Evolutionary conservation across 2,113 vertebrate species (phyloP), one percentile per base, ranked within the genome.

Genomic region (Kryptolebias marmoratus): DNA sequence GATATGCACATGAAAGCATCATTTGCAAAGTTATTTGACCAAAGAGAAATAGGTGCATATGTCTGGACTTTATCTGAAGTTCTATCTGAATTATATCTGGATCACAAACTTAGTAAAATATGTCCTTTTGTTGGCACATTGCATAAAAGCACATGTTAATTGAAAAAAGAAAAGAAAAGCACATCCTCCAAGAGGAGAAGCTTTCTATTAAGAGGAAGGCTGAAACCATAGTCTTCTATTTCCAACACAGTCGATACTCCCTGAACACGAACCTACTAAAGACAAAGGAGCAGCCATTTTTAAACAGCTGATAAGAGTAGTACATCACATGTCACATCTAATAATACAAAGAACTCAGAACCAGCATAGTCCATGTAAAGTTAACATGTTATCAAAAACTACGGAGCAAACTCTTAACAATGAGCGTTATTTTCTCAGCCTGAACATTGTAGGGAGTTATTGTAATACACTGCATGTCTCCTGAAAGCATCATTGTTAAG

Each of bases 401-500:
- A 28, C 32, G 12, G 27, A 11, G 47, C 18, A 42, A 65, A 67
- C 45, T 7, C 44, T 39, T 15, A 56, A 49, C 1, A 14, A 57
- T 13, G 49, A 0, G 4, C 3, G 47, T 64, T 60, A 16, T 27
- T 44, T 31, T 59, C 32, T 68, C 5, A 28, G 53, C 32, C 2
- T 64, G 53, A 61, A 14, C 15, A 36, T 28, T 47, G 39, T 15
- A 58, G 22, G 36, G 28, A 8, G 42, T 47, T 59, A 18, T 13
- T 58, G 60, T 62, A 59, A 67, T 31, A 47, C 49, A 48, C 50
- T 42, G 56, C 22, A 44, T 65, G 68, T 75, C 30, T 22, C 30
- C 54, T 39, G 32, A 72, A 79, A 80, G 77, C 59, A 49, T 42
- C 16, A 60, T 48, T 53, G 27, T 70, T 68, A 66, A 68, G 36